Evolutionary conservation across 2,797 vertebrate species (phyloP), one percentile per base, ranked within the genome.

Genomic region (Pangasius sanitwongsei): DNA sequence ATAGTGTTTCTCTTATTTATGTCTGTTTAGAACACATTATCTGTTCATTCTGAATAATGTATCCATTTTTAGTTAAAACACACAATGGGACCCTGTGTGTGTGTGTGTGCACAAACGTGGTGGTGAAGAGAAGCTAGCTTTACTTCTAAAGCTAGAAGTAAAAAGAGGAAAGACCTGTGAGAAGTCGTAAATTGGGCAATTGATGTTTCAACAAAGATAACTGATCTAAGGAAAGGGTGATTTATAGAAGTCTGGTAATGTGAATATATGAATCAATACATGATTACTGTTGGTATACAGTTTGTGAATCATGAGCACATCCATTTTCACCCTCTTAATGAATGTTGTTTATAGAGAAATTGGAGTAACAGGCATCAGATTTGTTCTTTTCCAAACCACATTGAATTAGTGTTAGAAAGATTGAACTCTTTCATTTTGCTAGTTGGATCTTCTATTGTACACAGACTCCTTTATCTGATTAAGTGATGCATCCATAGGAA

Each of bases 201-300:
- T 83, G 57, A 63, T 63, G 81, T 63, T 41, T 63, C 37, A 41
- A 59, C 50, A 53, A 31, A 78, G 75, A 78, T 78, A 55, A 78
- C n/a, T 31, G n/a, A 31, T 2, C 53, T 59, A 37, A 44, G 37
- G 31, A 80, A 69, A 69, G 67, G 15, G 25, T 85, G 41, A 84
- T 70, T 87, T 81, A 87, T 80, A 61, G 80, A 88, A 88, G 18
- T 13, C n/a, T 81, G 72, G 0, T 25, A 61, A 63, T 87, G 86
- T 89, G 63, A 67, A 23, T 87, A 65, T 80, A 78, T 86, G 7
- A 83, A 89, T 92, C 89, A 90, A 86, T 92, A 90, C 12, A 53
- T 74, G 72, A 85, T 90, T 63, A 80, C 70, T 89, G 59, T 86
- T 67, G 77, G 50, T 55, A 31, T 82, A 48, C 65, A 86, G 75